These are phyloP conservation scores for Eupithecia insigniata DNA, from an alignment of 2,888 invertebrate species.

Conservation along the genomic window DNA sequence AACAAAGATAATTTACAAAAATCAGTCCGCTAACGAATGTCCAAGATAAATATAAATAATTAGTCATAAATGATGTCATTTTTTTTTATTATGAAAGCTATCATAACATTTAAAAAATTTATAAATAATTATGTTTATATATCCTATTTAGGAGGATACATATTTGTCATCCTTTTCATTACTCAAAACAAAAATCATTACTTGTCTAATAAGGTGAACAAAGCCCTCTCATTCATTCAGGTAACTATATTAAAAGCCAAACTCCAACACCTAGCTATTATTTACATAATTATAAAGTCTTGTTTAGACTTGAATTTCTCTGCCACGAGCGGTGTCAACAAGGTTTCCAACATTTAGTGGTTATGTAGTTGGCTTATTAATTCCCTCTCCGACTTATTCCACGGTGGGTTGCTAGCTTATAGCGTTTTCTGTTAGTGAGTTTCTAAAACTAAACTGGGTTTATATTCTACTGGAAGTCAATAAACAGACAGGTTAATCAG, in stretches of 20 bases:
- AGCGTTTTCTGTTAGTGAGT: neutral
- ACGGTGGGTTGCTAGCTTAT: slow-evolving; percentile 21
- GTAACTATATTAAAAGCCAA: slow-evolving; percentile 12
- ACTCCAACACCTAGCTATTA: slow-evolving; percentile 21
- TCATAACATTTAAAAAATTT: too few relatives aligned
- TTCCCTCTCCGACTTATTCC: slow-evolving; percentile 30
- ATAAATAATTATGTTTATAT: too few relatives aligned
- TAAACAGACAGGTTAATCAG: neutral
- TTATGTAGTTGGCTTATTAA: slow-evolving; percentile 30
- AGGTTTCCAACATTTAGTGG: slow-evolving; percentile 28
- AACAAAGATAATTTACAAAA: too few relatives aligned
- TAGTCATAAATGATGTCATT: too few relatives aligned
- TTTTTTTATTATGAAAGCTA: too few relatives aligned
- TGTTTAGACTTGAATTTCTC: slow-evolving; percentile 17
- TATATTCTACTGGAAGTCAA: neutral
- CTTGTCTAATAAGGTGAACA: neutral
- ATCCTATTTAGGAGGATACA: too few relatives aligned
- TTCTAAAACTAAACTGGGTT: neutral
- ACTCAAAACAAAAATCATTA: too few relatives aligned
- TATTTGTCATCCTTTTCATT: too few relatives aligned
- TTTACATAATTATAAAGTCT: slow-evolving; percentile 18
- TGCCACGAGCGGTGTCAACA: slow-evolving; percentile 22
- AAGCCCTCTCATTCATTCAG: slow-evolving; percentile 9
- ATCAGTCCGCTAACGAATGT: too few relatives aligned
- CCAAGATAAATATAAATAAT: too few relatives aligned